These are phyloP conservation scores for Microplitis demolitor DNA, from an alignment of 1,140 invertebrate species.

Conservation along the genomic window DNA sequence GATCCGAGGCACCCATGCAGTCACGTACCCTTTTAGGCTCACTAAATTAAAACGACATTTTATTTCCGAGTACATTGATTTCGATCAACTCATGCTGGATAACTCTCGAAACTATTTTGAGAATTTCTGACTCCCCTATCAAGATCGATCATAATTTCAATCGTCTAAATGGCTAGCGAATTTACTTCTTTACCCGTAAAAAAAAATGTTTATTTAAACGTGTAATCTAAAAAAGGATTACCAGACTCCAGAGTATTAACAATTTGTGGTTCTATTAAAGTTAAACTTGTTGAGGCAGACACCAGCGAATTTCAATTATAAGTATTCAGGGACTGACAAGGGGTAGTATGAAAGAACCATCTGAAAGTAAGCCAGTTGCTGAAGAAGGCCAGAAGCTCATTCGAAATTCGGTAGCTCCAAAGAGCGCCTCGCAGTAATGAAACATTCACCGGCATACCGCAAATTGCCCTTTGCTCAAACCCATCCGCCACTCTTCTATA, in stretches of 20 bases:
- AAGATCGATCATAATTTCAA: too few relatives aligned
- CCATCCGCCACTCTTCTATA: neutral
- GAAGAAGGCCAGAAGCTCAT: slow-evolving; percentile 51
- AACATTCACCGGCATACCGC: slow-evolving; percentile 60
- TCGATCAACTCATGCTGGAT: too few relatives aligned
- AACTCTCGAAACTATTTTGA: too few relatives aligned
- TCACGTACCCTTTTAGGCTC: too few relatives aligned
- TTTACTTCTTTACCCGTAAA: too few relatives aligned
- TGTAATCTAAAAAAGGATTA: too few relatives aligned
- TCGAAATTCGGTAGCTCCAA: slow-evolving; percentile 61
- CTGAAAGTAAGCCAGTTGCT: neutral
- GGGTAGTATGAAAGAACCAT: neutral
- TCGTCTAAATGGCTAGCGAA: too few relatives aligned
- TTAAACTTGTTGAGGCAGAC: neutral
- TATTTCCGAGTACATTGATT: too few relatives aligned
- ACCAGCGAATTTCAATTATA: slow-evolving; percentile 57
- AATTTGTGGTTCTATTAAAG: neutral
- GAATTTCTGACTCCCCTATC: too few relatives aligned
- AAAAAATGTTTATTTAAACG: too few relatives aligned
- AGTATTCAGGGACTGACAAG: slow-evolving; percentile 42
- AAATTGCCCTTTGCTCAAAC: slow-evolving; percentile 52
- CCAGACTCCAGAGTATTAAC: neutral
- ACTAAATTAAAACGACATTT: too few relatives aligned
- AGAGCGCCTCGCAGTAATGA: slow-evolving; percentile 56
- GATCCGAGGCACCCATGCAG: too few relatives aligned